Percentiles rank a stretch among this genome's conserved stretches.
Evolutionary conservation across 2,888 invertebrate species (phyloP).

Genomic region (Parnassius glacialis): DNA sequence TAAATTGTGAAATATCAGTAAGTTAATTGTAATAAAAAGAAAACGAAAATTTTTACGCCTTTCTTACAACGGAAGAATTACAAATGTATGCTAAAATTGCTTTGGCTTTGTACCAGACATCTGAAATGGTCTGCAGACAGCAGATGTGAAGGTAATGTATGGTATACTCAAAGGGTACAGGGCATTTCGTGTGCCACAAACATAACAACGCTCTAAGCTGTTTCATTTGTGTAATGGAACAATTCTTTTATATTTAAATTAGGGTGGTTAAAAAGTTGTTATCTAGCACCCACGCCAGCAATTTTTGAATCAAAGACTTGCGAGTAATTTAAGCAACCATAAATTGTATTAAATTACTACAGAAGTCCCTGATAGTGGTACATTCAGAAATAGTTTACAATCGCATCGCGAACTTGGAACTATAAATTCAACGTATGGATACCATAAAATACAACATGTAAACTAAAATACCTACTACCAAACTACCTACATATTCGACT

Average conservation of each 20-base stretch:
- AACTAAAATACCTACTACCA: conserved; percentile 15
- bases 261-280: conserved; percentile 30
- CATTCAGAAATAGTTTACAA: background rate
- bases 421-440: conserved; percentile 2
- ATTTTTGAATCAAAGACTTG: conserved; percentile 36
- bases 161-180: background rate
- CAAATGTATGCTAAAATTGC: background rate
- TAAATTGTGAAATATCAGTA: no score
- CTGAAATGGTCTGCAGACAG: conserved; percentile 22
- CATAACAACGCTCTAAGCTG: conserved; percentile 28
- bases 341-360: background rate
- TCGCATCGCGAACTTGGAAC: background rate
- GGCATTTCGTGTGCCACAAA: conserved; percentile 29
- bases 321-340: background rate
- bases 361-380: background rate
- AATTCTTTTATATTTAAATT: conserved; percentile 25
- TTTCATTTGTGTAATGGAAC: conserved; percentile 21
- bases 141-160: background rate
- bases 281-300: conserved; percentile 44
- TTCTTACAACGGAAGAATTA: background rate
- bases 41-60: no score
- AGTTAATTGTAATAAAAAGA: no score
- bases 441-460: conserved; percentile 7
- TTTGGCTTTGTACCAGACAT: conserved; percentile 25
- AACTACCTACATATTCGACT: conserved; percentile 1